Conservation (phyloP, 2,888 invertebrate species). For the Acrocyrtus sp. region DNA sequence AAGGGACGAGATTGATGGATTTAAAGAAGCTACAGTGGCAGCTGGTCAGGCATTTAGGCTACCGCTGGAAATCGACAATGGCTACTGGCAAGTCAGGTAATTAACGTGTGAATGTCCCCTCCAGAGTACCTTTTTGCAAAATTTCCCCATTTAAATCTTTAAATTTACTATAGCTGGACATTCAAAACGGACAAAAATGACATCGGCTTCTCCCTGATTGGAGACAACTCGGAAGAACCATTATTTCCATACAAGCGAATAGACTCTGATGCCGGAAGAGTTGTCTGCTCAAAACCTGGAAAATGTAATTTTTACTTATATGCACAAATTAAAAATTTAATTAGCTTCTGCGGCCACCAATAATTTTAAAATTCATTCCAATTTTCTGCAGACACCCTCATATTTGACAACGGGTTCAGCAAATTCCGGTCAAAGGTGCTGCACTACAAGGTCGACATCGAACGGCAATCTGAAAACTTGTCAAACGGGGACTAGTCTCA, state of each 20-base stretch:
- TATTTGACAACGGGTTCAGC: constrained; percentile 48
- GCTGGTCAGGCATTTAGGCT: no score
- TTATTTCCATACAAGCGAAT: not conserved
- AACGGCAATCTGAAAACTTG: no score
- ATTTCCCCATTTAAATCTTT: no score
- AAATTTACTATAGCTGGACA: constrained; percentile 20
- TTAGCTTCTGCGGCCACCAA: not conserved
- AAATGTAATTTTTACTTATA: constrained; percentile 26
- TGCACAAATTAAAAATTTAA: not conserved
- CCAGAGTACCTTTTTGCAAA: no score
- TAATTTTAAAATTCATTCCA: not conserved
- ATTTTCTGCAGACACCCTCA: constrained; percentile 5
- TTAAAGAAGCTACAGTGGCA: no score
- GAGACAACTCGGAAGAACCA: not conserved
- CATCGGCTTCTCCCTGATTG: constrained; percentile 21
- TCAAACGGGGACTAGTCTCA: no score
- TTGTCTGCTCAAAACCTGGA: not conserved
- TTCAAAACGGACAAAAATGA: constrained; percentile 28
- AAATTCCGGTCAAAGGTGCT: constrained; percentile 40
- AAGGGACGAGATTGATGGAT: no score
- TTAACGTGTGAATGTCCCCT: no score
- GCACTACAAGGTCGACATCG: constrained; percentile 16
- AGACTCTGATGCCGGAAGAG: not conserved
- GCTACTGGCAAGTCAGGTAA: no score
- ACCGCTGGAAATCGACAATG: no score